Evolutionary conservation across 2,888 invertebrate species (phyloP).

Genomic region (Ectemnius cavifrons): DNA sequence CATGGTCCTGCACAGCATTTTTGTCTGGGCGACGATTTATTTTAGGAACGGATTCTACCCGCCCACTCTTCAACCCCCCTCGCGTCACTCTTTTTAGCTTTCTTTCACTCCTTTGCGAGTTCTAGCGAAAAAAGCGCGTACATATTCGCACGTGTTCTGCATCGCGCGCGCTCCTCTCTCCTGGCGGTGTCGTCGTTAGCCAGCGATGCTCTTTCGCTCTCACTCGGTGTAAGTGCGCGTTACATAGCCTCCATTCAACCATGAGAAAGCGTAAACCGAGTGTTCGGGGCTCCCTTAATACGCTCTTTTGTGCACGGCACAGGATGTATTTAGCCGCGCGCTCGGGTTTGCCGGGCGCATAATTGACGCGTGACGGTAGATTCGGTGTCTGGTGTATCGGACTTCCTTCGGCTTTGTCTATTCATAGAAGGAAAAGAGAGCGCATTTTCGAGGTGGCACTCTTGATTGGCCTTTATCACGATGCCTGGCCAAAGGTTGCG

Average conservation of each 20-base stretch:
- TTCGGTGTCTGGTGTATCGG: constrained; percentile 1
- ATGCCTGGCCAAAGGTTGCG: too few species aligned
- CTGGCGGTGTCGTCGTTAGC: neutral
- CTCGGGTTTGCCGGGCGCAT: constrained; percentile 4
- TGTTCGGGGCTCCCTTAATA: constrained; percentile 25
- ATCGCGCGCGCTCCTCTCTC: constrained; percentile 10
- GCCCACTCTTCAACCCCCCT: neutral
- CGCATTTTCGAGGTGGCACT: too few species aligned
- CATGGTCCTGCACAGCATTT: constrained; percentile 45
- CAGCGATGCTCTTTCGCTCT: neutral
- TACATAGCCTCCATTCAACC: constrained; percentile 33
- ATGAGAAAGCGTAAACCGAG: constrained; percentile 21
- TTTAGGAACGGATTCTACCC: constrained; percentile 55
- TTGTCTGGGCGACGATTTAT: constrained; percentile 63
- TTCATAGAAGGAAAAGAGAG: constrained; percentile 1
- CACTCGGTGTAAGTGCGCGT: neutral
- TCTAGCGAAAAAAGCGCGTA: constrained; percentile 25
- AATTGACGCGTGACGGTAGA: constrained; percentile 31
- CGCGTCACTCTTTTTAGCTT: constrained; percentile 30
- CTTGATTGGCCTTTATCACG: too few species aligned
- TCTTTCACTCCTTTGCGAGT: constrained; percentile 40
- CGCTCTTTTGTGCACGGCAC: constrained; percentile 20
- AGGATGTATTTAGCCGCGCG: constrained; percentile 1
- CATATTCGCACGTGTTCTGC: constrained; percentile 32
- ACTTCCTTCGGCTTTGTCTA: constrained; percentile 39